Conservation (phyloP, 2,797 vertebrate species). For the Leontopithecus rosalia region DNA sequence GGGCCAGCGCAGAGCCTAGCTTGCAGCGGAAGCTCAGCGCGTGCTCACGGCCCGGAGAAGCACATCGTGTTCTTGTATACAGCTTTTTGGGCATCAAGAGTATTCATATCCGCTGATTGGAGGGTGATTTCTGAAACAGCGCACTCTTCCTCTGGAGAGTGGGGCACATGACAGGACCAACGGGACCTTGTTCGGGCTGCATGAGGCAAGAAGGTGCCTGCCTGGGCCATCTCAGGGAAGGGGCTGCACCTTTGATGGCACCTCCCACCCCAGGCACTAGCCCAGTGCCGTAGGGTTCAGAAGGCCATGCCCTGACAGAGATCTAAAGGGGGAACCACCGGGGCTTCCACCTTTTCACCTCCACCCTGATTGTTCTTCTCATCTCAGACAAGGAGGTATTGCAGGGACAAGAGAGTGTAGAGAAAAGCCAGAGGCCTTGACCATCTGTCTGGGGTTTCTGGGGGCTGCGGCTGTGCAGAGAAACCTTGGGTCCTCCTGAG, state of each 20-base stretch:
- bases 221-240: background rate
- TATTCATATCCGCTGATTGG: accelerated
- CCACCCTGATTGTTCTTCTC: background rate
- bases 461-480: background rate
- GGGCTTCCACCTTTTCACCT: no score
- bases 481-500: background rate
- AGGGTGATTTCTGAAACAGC: background rate
- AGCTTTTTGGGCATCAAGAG: background rate
- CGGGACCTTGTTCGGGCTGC: no score
- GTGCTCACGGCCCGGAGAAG: no score
- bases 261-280: background rate
- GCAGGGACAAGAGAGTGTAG: background rate
- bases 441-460: background rate
- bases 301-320: accelerated
- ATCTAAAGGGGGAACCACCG: background rate
- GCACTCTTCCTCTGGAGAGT: background rate
- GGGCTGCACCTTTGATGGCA: background rate
- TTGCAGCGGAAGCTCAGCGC: accelerated
- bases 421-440: background rate
- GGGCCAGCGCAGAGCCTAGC: background rate
- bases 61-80: accelerated
- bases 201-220: no score
- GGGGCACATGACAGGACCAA: background rate
- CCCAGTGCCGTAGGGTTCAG: background rate
- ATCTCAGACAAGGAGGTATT: background rate